Evolutionary conservation across 2,888 invertebrate genomes (phyloP).

Genomic region (Argyresthia albistria): DNA sequence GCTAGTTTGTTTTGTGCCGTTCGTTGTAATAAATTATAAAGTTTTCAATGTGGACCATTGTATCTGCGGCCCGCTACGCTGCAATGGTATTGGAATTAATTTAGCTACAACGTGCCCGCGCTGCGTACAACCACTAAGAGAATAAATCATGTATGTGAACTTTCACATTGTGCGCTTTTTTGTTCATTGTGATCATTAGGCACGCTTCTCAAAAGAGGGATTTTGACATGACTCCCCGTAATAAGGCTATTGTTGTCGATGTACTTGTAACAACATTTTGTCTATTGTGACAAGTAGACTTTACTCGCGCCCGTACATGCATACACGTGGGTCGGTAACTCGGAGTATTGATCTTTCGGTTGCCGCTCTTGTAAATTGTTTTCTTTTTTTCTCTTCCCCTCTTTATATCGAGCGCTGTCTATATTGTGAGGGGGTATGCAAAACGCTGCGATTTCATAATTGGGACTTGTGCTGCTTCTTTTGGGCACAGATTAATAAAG

Average conservation of each 20-base stretch:
- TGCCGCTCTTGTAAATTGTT: neutral
- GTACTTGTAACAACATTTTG: neutral
- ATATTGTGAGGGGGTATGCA: too few species aligned
- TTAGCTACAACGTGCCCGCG: neutral
- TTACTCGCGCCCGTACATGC: neutral
- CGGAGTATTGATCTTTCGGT: neutral
- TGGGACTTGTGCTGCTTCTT: too few species aligned
- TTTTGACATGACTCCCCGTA: neutral
- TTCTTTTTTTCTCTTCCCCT: neutral
- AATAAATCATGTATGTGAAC: neutral
- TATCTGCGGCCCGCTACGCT: constrained; percentile 10
- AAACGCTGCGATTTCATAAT: too few species aligned
- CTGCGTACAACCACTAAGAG: too few species aligned
- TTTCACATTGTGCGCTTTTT: too few species aligned
- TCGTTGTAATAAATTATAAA: constrained; percentile 43
- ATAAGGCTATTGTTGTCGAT: neutral
- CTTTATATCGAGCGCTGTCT: neutral
- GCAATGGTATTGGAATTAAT: neutral
- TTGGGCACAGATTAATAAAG: too few species aligned
- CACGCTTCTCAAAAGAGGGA: neutral
- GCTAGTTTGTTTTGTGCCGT: constrained; percentile 42
- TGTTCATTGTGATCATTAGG: neutral
- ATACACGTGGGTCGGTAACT: neutral
- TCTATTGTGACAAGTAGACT: neutral
- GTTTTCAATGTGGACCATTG: constrained; percentile 40